Percentiles rank a stretch among this genome's conserved stretches.
Conservation (phyloP, 1,140 invertebrate species). For the honey bee (Apis mellifera) region DNA sequence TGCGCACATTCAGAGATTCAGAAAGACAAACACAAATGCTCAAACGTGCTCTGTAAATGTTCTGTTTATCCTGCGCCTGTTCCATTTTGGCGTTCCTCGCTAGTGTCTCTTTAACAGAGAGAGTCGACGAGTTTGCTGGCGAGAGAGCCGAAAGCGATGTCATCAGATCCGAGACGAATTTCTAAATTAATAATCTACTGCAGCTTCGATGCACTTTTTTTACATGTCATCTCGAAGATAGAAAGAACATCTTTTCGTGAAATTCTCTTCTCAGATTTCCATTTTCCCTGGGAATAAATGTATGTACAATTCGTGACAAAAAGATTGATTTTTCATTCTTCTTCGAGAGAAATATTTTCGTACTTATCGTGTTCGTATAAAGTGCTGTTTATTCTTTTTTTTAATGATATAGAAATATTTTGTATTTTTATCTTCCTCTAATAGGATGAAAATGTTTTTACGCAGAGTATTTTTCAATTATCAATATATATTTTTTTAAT, state of each 20-base stretch:
- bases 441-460: too few relatives aligned
- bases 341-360: too few relatives aligned
- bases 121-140: conserved; percentile 35
- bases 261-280: conserved; percentile 31
- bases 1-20: conserved; percentile 7
- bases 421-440: too few relatives aligned
- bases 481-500: too few relatives aligned
- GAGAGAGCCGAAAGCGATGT: conserved; percentile 30
- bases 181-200: conserved; percentile 64
- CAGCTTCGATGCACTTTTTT: conserved; percentile 39
- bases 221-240: conserved; percentile 36
- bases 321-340: too few relatives aligned
- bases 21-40: conserved; percentile 5
- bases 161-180: conserved; percentile 52
- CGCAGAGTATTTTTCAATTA: too few relatives aligned
- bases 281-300: not conserved
- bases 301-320: too few relatives aligned
- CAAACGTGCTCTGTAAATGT: conserved; percentile 41
- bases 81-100: conserved; percentile 55
- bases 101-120: conserved; percentile 62
- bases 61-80: conserved; percentile 60
- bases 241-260: conserved; percentile 19
- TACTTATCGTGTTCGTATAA: too few relatives aligned
- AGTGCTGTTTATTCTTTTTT: too few relatives aligned
- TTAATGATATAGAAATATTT: too few relatives aligned